These are phyloP conservation scores for Chrysopa pallens DNA, from an alignment of 1,140 invertebrate species.

Conservation along the genomic window DNA sequence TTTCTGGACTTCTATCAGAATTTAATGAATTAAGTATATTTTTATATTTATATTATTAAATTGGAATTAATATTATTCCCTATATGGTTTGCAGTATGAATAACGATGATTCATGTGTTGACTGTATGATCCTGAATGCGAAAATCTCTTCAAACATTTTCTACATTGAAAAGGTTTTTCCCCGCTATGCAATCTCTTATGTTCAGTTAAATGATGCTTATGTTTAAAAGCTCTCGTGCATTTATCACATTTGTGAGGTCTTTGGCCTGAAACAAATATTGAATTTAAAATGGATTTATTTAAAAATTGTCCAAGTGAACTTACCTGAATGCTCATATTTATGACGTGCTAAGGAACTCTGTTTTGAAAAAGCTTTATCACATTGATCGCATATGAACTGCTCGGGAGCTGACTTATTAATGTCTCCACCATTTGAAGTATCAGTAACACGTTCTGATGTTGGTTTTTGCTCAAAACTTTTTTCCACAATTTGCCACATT, in stretches of 20 bases:
- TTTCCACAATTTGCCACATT: no score
- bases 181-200: slow-evolving; percentile 93
- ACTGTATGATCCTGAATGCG: slow-evolving; percentile 96
- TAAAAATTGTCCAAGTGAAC: no score
- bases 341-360: slow-evolving; percentile 92
- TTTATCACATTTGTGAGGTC: slow-evolving; percentile 94
- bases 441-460: slow-evolving; percentile 15
- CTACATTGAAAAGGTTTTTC: slow-evolving; percentile 98
- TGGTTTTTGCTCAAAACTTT: no score
- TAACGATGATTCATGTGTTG: slow-evolving; percentile 99
- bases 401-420: slow-evolving; percentile 21
- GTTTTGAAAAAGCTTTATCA: slow-evolving; percentile 97
- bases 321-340: slow-evolving; percentile 99
- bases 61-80: slow-evolving; percentile 33
- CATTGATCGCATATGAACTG: slow-evolving; percentile 93
- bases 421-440: slow-evolving; percentile 32
- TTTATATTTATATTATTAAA: no score
- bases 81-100: slow-evolving; percentile 91
- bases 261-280: slow-evolving; percentile 56
- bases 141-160: slow-evolving; percentile 98
- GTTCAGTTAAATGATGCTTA: slow-evolving; percentile 98
- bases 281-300: no score
- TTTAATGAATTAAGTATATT: no score
- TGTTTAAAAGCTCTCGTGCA: slow-evolving; percentile 99
- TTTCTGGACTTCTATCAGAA: no score